Evolutionary conservation across 2,797 vertebrate species (phyloP), one percentile per base, ranked within the genome.

Genomic region (Takifugu rubripes): DNA sequence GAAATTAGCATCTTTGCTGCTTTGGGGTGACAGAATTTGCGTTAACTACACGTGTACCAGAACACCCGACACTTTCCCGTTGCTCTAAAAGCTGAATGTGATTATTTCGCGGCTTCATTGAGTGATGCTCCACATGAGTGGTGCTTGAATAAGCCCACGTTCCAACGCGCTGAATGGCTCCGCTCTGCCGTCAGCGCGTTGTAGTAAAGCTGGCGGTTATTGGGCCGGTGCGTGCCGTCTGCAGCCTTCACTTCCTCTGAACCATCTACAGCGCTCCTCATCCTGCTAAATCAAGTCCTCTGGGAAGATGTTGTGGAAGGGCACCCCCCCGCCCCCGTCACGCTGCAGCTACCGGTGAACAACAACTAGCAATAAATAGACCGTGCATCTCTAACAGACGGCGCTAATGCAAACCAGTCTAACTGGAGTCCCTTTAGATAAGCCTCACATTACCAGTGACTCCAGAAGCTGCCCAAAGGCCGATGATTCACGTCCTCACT

Each of bases 211-310:
- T 80, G 51, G 61, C 76, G 61, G 68, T 74, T 81, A 67, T 85
- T 79, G 77, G 82, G 66, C 74, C 72, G 71, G 72, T 79, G 84
- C 87, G 85, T 89, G 84, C 61, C 77, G 83, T 66, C 68, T 77
- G 77, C 59, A 83, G 82, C 75, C 71, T 66, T 79, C 72, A 69
- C 64, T 84, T 79, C 81, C 75, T 85, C 69, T 83, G 63, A 68
- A 77, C 73, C 78, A 86, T 84, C 76, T 75, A 81, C 74, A 84
- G 79, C 74, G 72, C 60, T 84, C 85, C 77, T 83, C 70, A 83
- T 85, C 83, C 83, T 79, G 79, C 82, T 84, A 81, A 84, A 87
- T 87, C 86, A 78, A 68, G 77, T 87, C 84, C 84, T 89, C 74
- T 77, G 83, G 87, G 84, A 85, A 78, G 78, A 83, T 78, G 44